Evolutionary conservation across 2,797 vertebrate genomes (phyloP).

Genomic region (Falco peregrinus): DNA sequence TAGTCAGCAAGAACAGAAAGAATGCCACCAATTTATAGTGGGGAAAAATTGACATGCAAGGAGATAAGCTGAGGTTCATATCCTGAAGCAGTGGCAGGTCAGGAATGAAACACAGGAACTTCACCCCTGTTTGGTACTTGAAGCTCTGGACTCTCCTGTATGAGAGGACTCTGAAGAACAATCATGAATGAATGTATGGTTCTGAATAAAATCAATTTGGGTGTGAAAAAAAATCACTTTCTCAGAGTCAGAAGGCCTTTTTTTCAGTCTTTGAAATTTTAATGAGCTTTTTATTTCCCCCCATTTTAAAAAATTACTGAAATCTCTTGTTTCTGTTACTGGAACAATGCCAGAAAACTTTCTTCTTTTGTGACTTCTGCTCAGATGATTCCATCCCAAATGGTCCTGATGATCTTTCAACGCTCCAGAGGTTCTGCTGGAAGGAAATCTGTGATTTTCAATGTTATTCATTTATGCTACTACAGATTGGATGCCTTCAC

Average conservation of each 20-base stretch:
- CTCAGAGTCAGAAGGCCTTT: neutral
- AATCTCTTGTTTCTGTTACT: neutral
- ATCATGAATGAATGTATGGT: neutral
- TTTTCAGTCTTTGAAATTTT: neutral
- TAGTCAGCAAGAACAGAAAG: neutral
- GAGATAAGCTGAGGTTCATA: neutral
- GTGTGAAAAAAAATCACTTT: neutral
- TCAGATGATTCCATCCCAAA: neutral
- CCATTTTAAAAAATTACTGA: neutral
- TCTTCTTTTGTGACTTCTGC: neutral
- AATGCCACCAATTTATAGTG: neutral
- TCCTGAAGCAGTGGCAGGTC: neutral
- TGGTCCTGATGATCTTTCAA: neutral
- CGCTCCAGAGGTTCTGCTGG: neutral
- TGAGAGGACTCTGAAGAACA: neutral
- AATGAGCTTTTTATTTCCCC: neutral
- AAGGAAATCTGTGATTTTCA: constrained; percentile 10
- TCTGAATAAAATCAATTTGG: neutral
- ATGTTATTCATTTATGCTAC: neutral
- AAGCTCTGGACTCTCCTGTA: neutral
- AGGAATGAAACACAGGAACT: neutral
- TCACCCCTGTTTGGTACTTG: neutral
- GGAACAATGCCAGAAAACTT: neutral
- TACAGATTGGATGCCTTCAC: neutral
- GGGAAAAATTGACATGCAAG: neutral